Base-by-base conservation (phyloP, 1,140 invertebrate genomes). In the Oedothorax gibbosus region DNA sequence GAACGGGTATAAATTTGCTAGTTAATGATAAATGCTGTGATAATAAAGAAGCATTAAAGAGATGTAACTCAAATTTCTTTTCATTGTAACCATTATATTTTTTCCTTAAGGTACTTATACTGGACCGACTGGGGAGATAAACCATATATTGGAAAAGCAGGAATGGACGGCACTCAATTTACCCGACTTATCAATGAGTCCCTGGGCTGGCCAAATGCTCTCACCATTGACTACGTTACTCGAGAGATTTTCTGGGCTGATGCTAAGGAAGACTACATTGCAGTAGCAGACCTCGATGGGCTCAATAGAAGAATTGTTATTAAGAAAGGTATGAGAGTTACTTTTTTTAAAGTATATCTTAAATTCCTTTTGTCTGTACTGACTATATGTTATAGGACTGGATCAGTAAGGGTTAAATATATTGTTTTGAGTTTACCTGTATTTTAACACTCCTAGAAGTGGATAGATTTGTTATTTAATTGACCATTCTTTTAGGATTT, bases 81-180 rank as follows among this genome's bases (percentile, higher is more conserved):
- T 35, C 1, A 35, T 35, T 35, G 35, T 35, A 35, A 35, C 5
- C 35, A 35, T 35, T 35, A 35, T 35, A 35, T 56, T 94, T 95
- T 95, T 50, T 93, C 2, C 62, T 69, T n/a, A 0, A 91, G 94
- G 7, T 97, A 95, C 93, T 91, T 99, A 15, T 99, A 99, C 91
- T 99, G 98, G 98, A 98, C 97, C 0, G 98, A 99, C 89, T 99
- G 98, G 98, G 98, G 98, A 64, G 97, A 98, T 89, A 97, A 98
- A 91, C 98, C 98, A 2, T 90, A 97, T 2, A 97, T 99, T 82
- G 98, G 99, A 90, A 91, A 97, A 85, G 95, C 98, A 7, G 97
- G 97, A 35, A 96, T 99, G 95, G 98, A 99, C 89, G 98, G 98
- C 0, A 94, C 93, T 0, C 94, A 96, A 87, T 92, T 98, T 9